Evolutionary conservation across 2,797 vertebrate species (phyloP), one percentile per base, ranked within the genome.

Genomic region (Gymnocypris eckloni): DNA sequence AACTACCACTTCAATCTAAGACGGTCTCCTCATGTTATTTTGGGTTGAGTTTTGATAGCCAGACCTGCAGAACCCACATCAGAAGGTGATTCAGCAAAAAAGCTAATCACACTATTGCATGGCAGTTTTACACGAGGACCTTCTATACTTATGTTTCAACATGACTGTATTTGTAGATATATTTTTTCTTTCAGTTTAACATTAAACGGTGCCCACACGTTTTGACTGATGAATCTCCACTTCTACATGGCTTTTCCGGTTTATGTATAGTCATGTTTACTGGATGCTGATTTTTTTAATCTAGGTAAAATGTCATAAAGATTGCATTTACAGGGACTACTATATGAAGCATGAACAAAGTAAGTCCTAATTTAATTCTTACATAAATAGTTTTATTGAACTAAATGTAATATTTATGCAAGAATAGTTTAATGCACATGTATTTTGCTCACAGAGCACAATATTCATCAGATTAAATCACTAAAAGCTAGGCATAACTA

Each of bases 1-100:
- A 86, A 86, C 37, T 83, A 75, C 85, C 37, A 78, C 25, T 85
- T 48, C 41, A 48, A 9, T 45, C 79, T 82, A 86, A 61, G 81
- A 83, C 83, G 82, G 82, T 86, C 54, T 88, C 89, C 85, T 66
- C 28, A 18, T 54, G 10, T 25, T 41, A 11, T 66, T 71, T 41
- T 39, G 25, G 7, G n/a, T 61, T n/a, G n/a, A 79, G 64, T 79
- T 59, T 70, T 79, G 39, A 71, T 61, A 72, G 5, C 11, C 15
- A 64, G 66, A 6, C 0, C 18, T 50, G 5, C 11, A 80, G 33
- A 84, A 43, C 9, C 83, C 41, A 28, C 28, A 37, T 76, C 18
- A 54, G 73, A 22, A 52, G 25, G 9, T 20, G 25, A 76, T 11
- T 22, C 2, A 22, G 72, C 15, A 18, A 52, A 45, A 73, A 28